Evolutionary conservation across 2,113 vertebrate genomes (phyloP).

Genomic region (Gorsachius goisagi): DNA sequence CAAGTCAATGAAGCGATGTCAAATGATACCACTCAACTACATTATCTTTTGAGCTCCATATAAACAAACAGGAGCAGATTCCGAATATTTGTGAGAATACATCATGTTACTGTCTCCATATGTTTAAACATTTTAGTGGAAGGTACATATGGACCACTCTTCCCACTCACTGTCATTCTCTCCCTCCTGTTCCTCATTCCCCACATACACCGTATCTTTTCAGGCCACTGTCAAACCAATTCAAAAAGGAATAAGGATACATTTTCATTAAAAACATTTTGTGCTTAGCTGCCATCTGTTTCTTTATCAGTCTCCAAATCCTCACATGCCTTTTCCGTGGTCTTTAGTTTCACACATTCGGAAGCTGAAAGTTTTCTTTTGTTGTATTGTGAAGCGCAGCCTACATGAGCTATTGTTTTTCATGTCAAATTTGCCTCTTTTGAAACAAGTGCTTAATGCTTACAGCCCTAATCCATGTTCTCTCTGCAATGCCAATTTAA

Average conservation of each 20-base stretch:
- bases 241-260: constrained; percentile 15
- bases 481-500: background rate
- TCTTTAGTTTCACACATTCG: background rate
- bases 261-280: constrained; percentile 67
- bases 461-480: background rate
- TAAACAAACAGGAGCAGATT: constrained; percentile 59
- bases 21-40: constrained; percentile 9
- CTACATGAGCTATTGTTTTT: background rate
- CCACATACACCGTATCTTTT: background rate
- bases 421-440: background rate
- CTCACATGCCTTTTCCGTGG: constrained; percentile 24
- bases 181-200: constrained; percentile 30
- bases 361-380: background rate
- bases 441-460: background rate
- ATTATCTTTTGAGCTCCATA: constrained; percentile 33
- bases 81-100: constrained; percentile 59
- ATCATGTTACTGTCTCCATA: constrained; percentile 63
- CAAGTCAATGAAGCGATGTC: constrained; percentile 46
- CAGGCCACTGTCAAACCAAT: constrained; percentile 50
- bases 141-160: constrained; percentile 58
- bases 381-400: background rate
- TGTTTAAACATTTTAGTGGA: constrained; percentile 59
- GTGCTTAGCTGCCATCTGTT: constrained; percentile 61
- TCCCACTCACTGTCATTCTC: constrained; percentile 64
- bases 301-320: constrained; percentile 51